Conservation (phyloP, 2,888 invertebrate species). For the Kuschelorhynchus macadamiae region DNA sequence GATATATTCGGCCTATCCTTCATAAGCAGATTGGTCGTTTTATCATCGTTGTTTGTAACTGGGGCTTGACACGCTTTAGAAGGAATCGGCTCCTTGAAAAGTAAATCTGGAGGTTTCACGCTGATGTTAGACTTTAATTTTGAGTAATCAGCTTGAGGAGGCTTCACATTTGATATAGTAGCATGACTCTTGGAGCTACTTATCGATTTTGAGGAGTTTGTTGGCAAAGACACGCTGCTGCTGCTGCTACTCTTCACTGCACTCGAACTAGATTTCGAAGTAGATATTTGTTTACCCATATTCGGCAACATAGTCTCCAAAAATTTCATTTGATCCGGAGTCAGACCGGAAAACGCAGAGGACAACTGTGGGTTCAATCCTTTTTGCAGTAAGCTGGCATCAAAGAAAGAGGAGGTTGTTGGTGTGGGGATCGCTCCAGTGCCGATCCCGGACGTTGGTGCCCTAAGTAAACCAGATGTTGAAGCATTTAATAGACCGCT, state of each 20-base stretch:
- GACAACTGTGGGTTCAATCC: slow-evolving; percentile 41
- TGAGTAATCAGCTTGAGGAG: slow-evolving; percentile 22
- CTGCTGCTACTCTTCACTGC: slow-evolving; percentile 37
- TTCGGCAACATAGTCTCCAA: slow-evolving; percentile 51
- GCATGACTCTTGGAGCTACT: background rate
- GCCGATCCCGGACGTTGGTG: slow-evolving; percentile 12
- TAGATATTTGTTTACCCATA: slow-evolving; percentile 29
- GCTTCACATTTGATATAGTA: slow-evolving; percentile 29
- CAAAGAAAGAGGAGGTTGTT: slow-evolving; percentile 15
- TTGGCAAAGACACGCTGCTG: background rate
- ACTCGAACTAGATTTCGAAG: slow-evolving; percentile 10
- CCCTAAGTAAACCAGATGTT: slow-evolving; percentile 43
- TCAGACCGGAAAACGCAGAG: slow-evolving; percentile 29
- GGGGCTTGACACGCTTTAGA: slow-evolving; percentile 17
- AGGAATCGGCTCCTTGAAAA: slow-evolving; percentile 31
- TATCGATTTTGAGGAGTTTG: slow-evolving; percentile 1
- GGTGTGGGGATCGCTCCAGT: slow-evolving; percentile 18
- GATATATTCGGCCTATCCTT: slow-evolving; percentile 70
- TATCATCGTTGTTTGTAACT: slow-evolving; percentile 25
- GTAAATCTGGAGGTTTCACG: slow-evolving; percentile 19
- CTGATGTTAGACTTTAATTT: slow-evolving; percentile 27
- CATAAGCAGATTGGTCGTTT: slow-evolving; percentile 57
- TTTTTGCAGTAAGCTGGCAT: slow-evolving; percentile 15
- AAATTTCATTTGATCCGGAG: slow-evolving; percentile 54
- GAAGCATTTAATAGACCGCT: slow-evolving; percentile 48